phyloP scores from a whole-genome alignment of 2,797 vertebrate species.

The Enteromius argenteus region DNA sequence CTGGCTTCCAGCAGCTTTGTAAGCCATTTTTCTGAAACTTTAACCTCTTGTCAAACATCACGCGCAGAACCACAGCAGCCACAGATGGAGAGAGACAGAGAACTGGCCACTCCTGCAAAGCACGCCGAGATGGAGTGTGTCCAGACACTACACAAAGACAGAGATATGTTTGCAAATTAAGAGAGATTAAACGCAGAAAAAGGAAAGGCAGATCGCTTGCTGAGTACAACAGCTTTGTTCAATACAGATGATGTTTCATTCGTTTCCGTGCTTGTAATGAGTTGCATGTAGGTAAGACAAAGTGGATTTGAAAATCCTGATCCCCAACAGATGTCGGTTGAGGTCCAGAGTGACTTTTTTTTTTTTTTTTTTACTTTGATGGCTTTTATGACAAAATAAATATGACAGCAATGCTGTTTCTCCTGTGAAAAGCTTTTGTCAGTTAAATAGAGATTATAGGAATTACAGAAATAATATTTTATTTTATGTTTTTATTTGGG shows the following conservation, averaged over 20 bases:
- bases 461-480: background rate
- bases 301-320: background rate
- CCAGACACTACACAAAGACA: constrained; percentile 59
- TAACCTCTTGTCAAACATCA: constrained; percentile 78
- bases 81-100: constrained; percentile 61
- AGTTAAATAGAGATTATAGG: background rate
- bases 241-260: constrained; percentile 16
- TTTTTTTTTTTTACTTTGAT: constrained; percentile 6
- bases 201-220: constrained; percentile 1
- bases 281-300: constrained; percentile 5
- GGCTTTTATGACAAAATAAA: constrained; percentile 4
- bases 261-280: background rate
- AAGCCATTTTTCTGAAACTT: constrained; percentile 70
- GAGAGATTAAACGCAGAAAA: constrained; percentile 18
- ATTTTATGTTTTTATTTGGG: background rate
- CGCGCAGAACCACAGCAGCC: constrained; percentile 63
- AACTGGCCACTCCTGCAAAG: constrained; percentile 63
- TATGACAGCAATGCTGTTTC: background rate
- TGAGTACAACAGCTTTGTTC: constrained; percentile 26
- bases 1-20: constrained; percentile 77
- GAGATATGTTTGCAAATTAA: constrained; percentile 48
- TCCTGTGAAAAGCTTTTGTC: constrained; percentile 3
- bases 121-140: constrained; percentile 51
- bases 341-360: background rate
- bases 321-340: constrained; percentile 1